Evolutionary conservation across 2,113 vertebrate genomes (phyloP).

Genomic region (Ivindomyrus marchei): DNA sequence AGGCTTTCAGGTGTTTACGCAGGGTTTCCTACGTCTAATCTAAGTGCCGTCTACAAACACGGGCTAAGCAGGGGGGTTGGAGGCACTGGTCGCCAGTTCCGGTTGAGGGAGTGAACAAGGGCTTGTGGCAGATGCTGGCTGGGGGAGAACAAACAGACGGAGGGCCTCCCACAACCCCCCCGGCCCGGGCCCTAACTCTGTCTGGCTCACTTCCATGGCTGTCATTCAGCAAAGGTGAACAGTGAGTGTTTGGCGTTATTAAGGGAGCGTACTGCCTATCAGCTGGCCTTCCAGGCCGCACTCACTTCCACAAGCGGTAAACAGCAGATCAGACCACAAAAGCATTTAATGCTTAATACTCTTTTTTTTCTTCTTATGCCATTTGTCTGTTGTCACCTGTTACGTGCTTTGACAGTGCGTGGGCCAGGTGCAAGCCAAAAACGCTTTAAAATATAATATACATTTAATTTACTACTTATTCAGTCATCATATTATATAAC

Average conservation of each 20-base stretch:
- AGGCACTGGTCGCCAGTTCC: slow-evolving; percentile 48
- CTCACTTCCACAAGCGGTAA: neutral
- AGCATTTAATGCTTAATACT: neutral
- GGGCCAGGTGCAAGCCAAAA: neutral
- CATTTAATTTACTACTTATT: neutral
- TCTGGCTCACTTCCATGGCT: slow-evolving; percentile 33
- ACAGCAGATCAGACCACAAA: neutral
- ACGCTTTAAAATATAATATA: neutral
- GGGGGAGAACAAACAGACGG: slow-evolving; percentile 36
- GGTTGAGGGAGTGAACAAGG: slow-evolving; percentile 14
- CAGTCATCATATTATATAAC: neutral
- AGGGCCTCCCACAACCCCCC: neutral
- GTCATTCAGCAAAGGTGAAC: slow-evolving; percentile 30
- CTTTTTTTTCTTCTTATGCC: neutral
- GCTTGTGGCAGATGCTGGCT: slow-evolving; percentile 34
- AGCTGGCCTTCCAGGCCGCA: neutral
- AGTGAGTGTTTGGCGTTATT: slow-evolving; percentile 30
- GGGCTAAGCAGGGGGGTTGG: slow-evolving; percentile 39
- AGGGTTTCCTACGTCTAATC: slow-evolving; percentile 44
- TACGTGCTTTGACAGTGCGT: neutral
- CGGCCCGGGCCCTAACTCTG: slow-evolving; percentile 4
- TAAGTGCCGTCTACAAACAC: slow-evolving; percentile 46
- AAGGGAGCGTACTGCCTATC: neutral
- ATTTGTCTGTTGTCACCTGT: neutral
- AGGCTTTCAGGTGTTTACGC: slow-evolving; percentile 69